phyloP scores from a whole-genome alignment of 2,113 vertebrate genomes.

The Pangasianodon hypophthalmus region DNA sequence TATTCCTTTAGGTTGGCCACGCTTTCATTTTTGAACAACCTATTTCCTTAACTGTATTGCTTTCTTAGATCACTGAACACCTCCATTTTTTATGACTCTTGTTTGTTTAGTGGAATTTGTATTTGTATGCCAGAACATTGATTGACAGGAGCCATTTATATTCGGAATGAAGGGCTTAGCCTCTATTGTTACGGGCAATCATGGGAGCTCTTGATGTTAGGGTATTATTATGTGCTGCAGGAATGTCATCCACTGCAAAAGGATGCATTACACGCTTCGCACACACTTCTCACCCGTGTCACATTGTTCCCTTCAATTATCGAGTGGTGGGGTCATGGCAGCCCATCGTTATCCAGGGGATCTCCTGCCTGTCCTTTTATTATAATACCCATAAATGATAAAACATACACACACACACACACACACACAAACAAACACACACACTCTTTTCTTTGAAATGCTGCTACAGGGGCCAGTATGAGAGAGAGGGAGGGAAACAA shows the following conservation, averaged over 20 bases:
- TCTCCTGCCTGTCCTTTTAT: neutral
- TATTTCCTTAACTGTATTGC: neutral
- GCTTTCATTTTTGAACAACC: neutral
- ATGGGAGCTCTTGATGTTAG: neutral
- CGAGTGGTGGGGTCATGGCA: neutral
- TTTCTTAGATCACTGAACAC: neutral
- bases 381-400: slow-evolving; percentile 20
- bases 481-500: neutral
- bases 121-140: neutral
- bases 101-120: neutral
- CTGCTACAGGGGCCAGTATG: neutral
- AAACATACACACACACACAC: slow-evolving; percentile 21
- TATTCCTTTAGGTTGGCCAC: neutral
- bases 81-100: neutral
- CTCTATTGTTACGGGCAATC: neutral
- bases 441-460: neutral
- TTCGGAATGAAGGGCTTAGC: neutral
- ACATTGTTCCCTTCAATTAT: slow-evolving; percentile 8
- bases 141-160: neutral
- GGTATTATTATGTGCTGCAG: slow-evolving; percentile 5
- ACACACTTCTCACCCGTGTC: neutral
- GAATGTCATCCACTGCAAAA: slow-evolving; percentile 18
- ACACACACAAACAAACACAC: slow-evolving; percentile 2
- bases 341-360: neutral
- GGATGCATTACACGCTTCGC: slow-evolving; percentile 11